Evolutionary conservation across 2,888 invertebrate genomes (phyloP), one percentile per base, ranked within the genome.

Genomic region (Rhopalosiphum nymphaeae): DNA sequence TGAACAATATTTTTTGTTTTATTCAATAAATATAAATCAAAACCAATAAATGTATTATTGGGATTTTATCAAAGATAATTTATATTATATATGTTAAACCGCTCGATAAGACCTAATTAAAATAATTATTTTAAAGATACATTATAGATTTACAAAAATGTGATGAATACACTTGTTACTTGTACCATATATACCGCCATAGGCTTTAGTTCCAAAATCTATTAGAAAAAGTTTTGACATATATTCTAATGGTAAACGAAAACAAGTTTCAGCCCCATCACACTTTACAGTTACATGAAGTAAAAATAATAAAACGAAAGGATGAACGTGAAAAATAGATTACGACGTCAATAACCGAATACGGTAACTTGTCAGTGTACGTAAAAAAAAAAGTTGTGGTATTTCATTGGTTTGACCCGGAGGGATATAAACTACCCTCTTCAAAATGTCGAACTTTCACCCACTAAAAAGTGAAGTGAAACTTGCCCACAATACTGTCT

Each of bases 371-470:
- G 91, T 85, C 85, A 44, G 56, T 56, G 85, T 56, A 85, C 29
- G 57, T 85, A 86, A 46, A 92, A 36, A 92, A 61, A 91, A 57
- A 46, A 87, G 46, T 46, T 61, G 36, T 0, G 36, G 86, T 49
- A 26, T 49, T 86, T 36, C n/a, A 61, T 46, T 46, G 57, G 57
- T 85, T 61, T 92, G 92, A 61, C 92, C 56, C 21, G 46, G 9
- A 61, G 36, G 9, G 36, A 87, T 49, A 92, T 61, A 87, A 92
- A 92, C 61, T 92, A 92, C 92, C 92, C 92, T 92, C 86, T 87
- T 92, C 92, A 87, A 92, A 87, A 92, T 36, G 61, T 92, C 87
- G 86, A 92, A 87, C 61, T 87, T 92, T 87, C 61, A 61, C 46
- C 36, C 49, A 21, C 61, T 61, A 46, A 91, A 91, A 61, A 86